Percentiles rank a stretch among this genome's conserved stretches.
phyloP scores from a whole-genome alignment of 2,888 invertebrate genomes.

The Xestoiulus laeticollis region DNA sequence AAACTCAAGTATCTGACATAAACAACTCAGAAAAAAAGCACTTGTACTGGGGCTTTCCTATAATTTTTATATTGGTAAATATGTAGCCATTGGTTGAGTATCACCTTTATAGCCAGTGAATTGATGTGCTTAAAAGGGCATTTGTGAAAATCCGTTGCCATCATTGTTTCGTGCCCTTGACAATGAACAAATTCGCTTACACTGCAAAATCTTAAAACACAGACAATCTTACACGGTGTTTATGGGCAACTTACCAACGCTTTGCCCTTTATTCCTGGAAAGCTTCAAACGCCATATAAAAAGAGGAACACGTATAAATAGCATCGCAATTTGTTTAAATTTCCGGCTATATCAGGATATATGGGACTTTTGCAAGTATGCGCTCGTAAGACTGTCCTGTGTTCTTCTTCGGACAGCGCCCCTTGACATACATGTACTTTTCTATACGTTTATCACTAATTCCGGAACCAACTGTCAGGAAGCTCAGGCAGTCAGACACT shows the following conservation, averaged over 20 bases:
- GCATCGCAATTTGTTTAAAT: background rate
- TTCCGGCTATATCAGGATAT: background rate
- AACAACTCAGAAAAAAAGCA: background rate
- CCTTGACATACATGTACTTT: too few relatives aligned
- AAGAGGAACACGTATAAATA: background rate
- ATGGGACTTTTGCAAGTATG: background rate
- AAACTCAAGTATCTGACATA: background rate
- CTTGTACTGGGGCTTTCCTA: background rate
- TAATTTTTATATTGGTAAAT: background rate
- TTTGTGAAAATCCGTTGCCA: background rate
- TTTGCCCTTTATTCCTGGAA: background rate
- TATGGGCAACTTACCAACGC: background rate
- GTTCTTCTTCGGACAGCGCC: too few relatives aligned
- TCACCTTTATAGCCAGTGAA: background rate
- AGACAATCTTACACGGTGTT: background rate
- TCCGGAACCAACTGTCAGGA: too few relatives aligned
- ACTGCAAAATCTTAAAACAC: background rate
- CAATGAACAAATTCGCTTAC: background rate
- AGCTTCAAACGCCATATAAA: background rate
- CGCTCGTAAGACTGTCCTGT: background rate
- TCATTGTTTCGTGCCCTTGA: background rate
- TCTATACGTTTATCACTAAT: too few relatives aligned
- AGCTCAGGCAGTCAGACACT: too few relatives aligned
- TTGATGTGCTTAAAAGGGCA: too few relatives aligned
- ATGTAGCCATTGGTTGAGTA: too few relatives aligned